Conservation (phyloP, 2,113 vertebrate species). For the Poeciliopsis turrubarensis region DNA sequence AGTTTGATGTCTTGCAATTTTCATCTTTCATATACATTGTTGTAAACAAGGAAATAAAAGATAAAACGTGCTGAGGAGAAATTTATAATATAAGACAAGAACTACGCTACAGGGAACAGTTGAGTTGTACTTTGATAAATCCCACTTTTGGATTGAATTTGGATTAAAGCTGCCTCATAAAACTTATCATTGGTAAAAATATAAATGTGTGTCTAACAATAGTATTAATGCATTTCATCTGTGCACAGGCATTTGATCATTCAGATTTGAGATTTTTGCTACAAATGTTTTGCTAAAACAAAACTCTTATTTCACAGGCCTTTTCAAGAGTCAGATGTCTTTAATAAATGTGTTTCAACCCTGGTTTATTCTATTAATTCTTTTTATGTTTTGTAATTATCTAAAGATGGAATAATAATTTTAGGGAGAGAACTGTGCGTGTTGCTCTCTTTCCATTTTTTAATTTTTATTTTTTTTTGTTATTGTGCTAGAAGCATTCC, state of each 20-base stretch:
- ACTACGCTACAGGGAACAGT: neutral
- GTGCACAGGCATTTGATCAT: neutral
- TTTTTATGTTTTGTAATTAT: slow-evolving; percentile 1
- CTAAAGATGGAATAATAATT: neutral
- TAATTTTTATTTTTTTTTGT: slow-evolving; percentile 37
- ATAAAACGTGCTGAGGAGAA: neutral
- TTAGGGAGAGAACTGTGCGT: slow-evolving; percentile 13
- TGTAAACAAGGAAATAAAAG: neutral
- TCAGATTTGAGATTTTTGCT: neutral
- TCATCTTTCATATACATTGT: neutral
- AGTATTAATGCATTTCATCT: neutral
- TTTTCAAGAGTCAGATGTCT: neutral
- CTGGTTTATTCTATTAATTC: neutral
- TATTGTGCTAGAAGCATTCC: slow-evolving; percentile 68
- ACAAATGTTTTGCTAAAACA: neutral
- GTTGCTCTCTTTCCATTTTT: slow-evolving; percentile 38
- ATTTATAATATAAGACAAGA: neutral
- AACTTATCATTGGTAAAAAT: no score
- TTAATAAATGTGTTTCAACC: neutral
- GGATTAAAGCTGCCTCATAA: neutral
- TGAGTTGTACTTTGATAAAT: neutral
- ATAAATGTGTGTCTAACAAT: neutral
- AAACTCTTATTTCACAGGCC: neutral
- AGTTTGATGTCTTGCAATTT: neutral
- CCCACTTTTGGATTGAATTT: neutral